Evolutionary conservation across 2,113 vertebrate species (phyloP).

Genomic region (Butorides virescens): DNA sequence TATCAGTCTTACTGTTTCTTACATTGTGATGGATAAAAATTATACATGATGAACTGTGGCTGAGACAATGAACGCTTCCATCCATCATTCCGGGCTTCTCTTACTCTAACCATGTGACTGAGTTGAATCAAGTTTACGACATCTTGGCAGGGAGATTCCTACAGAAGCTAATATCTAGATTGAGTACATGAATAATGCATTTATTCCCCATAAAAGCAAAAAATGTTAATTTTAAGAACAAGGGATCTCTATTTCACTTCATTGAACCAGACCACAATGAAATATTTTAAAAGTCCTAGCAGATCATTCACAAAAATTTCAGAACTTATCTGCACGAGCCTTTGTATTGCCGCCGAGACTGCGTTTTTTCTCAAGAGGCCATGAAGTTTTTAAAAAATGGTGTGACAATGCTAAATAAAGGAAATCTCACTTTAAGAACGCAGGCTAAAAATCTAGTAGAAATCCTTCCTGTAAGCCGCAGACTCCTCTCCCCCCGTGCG

Average conservation of each 20-base stretch:
- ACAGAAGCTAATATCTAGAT: background rate
- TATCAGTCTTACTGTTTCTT: background rate
- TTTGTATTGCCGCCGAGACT: background rate
- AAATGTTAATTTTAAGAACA: background rate
- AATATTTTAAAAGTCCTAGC: background rate
- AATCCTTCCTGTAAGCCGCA: background rate
- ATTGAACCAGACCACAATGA: background rate
- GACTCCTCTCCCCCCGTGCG: slow-evolving; percentile 21
- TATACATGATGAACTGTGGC: background rate
- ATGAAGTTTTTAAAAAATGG: background rate
- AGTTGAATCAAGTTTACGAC: slow-evolving; percentile 37
- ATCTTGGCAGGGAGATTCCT: background rate
- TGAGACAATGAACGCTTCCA: slow-evolving; percentile 8
- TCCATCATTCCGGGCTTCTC: background rate
- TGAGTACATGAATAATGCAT: background rate
- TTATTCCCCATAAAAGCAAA: slow-evolving; percentile 9
- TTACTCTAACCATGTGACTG: background rate
- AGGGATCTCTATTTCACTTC: background rate
- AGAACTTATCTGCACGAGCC: background rate
- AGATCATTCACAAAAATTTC: background rate
- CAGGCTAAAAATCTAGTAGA: background rate
- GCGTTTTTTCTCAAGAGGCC: background rate
- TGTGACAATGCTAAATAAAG: background rate
- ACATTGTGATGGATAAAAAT: slow-evolving; percentile 8
- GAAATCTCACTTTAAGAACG: background rate